These are phyloP conservation scores for Aphrophora alni DNA, from an alignment of 2,888 invertebrate genomes.

Conservation along the genomic window DNA sequence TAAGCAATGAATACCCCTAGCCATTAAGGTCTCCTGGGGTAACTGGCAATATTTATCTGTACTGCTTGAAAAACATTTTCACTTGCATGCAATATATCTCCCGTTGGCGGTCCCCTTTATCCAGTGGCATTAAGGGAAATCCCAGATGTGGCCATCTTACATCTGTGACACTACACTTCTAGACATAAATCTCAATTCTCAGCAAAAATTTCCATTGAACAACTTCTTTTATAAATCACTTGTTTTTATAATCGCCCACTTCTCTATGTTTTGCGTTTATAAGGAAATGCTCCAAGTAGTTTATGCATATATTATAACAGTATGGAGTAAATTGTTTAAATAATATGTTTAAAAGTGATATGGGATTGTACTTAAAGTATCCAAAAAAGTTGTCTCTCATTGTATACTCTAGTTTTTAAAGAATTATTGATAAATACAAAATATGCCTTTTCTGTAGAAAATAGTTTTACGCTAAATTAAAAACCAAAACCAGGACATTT, in stretches of 20 bases:
- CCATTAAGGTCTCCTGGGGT: neutral
- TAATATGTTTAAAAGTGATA: too few relatives aligned
- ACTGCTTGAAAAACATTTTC: conserved; percentile 2
- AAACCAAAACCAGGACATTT: too few relatives aligned
- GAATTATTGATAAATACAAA: too few relatives aligned
- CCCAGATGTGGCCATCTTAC: conserved; percentile 1
- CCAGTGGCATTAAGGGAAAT: neutral
- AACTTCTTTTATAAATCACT: conserved; percentile 1
- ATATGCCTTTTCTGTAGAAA: too few relatives aligned
- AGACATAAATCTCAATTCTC: neutral
- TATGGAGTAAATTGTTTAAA: too few relatives aligned
- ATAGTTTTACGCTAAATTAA: too few relatives aligned
- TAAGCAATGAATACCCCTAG: neutral
- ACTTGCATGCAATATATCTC: neutral
- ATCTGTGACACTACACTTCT: neutral
- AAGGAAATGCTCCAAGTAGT: too few relatives aligned
- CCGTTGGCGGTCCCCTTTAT: neutral
- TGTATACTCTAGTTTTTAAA: too few relatives aligned
- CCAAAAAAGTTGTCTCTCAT: too few relatives aligned
- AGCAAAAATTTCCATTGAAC: neutral
- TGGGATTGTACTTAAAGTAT: too few relatives aligned
- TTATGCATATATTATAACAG: too few relatives aligned
- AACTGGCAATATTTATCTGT: neutral
- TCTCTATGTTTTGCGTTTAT: neutral
- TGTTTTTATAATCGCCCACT: neutral